phyloP scores from a whole-genome alignment of 92 coral and sea anemone genomes.

The Bergia puertoricense region DNA sequence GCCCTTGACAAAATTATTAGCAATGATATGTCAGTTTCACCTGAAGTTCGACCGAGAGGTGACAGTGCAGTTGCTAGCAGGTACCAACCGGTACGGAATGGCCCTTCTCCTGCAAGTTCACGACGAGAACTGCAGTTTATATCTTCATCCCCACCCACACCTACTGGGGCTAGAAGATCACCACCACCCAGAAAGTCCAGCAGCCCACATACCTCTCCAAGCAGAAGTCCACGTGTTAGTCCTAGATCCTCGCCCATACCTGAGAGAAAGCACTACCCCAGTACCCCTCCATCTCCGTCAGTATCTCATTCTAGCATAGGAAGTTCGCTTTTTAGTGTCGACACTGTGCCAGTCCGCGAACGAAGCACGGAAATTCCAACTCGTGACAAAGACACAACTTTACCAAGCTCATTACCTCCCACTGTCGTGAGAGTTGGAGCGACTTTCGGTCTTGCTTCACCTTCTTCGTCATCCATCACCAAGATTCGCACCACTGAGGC shows the following conservation, averaged over 20 bases:
- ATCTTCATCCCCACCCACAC: constrained; percentile 41
- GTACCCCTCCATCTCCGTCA: constrained; percentile 47
- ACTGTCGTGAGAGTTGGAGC: constrained; percentile 33
- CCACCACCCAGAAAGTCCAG: constrained; percentile 58
- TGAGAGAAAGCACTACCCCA: constrained; percentile 40
- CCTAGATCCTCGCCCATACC: constrained; percentile 39
- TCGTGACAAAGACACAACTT: background rate
- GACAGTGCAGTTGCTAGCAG: constrained; percentile 39
- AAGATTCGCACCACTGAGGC: background rate
- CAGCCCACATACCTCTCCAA: constrained; percentile 67
- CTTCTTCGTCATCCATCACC: constrained; percentile 24
- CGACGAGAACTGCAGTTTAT: constrained; percentile 42
- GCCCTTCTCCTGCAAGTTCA: constrained; percentile 44
- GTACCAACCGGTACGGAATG: constrained; percentile 38
- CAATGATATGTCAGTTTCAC: constrained; percentile 3
- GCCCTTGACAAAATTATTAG: constrained; percentile 63
- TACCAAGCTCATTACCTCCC: constrained; percentile 11
- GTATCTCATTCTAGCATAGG: constrained; percentile 17
- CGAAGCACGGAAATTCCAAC: constrained; percentile 4
- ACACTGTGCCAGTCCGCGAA: constrained; percentile 19
- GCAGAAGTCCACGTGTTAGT: constrained; percentile 41
- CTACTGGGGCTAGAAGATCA: constrained; percentile 53
- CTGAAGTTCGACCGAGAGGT: constrained; percentile 11
- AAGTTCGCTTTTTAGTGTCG: constrained; percentile 13
- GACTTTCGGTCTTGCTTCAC: constrained; percentile 27